Conservation (phyloP, 1,140 invertebrate species). For the Diorhabda elongata region DNA sequence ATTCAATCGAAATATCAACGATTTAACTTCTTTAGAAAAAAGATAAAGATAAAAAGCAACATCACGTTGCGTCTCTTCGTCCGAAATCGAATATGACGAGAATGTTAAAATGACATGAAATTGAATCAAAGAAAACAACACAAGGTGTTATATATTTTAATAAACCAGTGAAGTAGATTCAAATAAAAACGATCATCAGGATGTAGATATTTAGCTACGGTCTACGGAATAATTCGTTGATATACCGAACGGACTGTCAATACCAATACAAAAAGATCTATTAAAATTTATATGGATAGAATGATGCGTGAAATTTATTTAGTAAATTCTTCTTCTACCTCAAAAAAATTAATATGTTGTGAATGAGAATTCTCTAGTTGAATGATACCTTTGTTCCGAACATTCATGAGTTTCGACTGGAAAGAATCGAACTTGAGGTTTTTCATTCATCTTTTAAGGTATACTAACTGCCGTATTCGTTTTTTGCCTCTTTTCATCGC, state of each 20-base stretch:
- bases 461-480: no score
- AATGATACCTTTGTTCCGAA: not conserved
- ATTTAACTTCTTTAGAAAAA: no score
- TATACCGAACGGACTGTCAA: not conserved
- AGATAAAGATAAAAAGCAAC: no score
- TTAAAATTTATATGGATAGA: constrained; percentile 3
- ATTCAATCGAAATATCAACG: no score
- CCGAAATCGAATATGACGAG: not conserved
- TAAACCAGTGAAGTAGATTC: not conserved
- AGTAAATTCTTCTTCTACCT: not conserved
- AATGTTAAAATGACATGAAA: constrained; percentile 1
- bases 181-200: not conserved
- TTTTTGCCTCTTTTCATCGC: no score
- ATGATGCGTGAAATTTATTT: constrained; percentile 2
- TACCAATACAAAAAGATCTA: not conserved
- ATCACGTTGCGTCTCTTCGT: not conserved
- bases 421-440: not conserved
- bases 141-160: not conserved
- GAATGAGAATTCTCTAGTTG: not conserved
- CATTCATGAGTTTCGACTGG: not conserved
- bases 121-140: not conserved
- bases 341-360: constrained; percentile 3
- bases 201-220: not conserved
- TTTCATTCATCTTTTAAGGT: not conserved
- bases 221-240: constrained; percentile 1